These are phyloP conservation scores for Bubo bubo DNA, from an alignment of 2,113 vertebrate genomes.

Conservation along the genomic window DNA sequence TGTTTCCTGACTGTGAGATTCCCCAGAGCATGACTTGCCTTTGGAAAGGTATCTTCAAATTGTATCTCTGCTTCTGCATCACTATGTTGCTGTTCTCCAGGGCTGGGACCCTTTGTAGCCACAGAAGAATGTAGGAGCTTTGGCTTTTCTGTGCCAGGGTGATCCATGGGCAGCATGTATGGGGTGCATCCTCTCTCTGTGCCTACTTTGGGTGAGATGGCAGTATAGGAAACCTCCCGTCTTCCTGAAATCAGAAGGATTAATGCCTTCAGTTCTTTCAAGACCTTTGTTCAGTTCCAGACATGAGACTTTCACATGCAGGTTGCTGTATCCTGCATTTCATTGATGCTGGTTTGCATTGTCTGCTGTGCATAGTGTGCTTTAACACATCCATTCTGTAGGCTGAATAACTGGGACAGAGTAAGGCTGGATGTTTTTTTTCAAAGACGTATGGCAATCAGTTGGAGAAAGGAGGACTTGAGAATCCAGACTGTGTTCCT, in stretches of 20 bases:
- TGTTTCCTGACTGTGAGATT: not conserved
- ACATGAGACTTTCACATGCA: not conserved
- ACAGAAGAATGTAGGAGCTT: not conserved
- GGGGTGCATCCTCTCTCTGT: not conserved
- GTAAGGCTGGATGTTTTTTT: not conserved
- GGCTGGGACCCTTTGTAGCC: not conserved
- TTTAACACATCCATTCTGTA: not conserved
- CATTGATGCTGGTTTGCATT: not conserved
- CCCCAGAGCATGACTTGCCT: not conserved
- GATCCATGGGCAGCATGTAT: not conserved
- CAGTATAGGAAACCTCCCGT: fast-evolving
- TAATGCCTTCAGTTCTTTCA: not conserved
- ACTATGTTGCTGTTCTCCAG: not conserved
- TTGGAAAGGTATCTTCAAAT: not conserved
- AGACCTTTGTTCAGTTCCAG: not conserved
- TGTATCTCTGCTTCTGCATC: not conserved
- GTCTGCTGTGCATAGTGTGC: not conserved
- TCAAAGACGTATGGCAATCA: not conserved
- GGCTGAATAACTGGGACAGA: not conserved
- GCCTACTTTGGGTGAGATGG: not conserved
- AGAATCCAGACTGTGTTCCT: not conserved
- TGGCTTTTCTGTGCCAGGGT: not conserved
- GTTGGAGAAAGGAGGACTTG: not conserved
- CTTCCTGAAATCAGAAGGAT: not conserved
- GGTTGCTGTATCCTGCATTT: not conserved